A percentile compares a stretch with the other conserved stretches of the same genome.
phyloP scores from a whole-genome alignment of 2,888 invertebrate genomes.

The Metallyticus violacea region DNA sequence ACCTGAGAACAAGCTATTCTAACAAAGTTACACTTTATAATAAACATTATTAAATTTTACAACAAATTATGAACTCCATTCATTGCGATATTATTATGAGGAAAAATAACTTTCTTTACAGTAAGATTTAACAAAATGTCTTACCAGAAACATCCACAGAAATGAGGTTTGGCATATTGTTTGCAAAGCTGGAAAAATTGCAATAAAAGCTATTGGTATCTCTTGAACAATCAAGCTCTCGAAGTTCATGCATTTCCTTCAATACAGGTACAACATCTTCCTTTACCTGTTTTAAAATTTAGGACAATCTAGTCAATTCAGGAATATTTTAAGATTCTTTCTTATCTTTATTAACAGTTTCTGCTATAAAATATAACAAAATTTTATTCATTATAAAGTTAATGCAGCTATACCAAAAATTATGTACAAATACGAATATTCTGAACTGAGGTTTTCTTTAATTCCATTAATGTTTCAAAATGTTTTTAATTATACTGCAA shows the following conservation, averaged over 20 bases:
- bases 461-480: no score
- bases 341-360: background rate
- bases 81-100: no score
- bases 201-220: background rate
- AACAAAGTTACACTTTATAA: no score
- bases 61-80: no score
- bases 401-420: no score
- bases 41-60: no score
- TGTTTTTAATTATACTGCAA: no score
- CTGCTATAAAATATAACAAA: background rate
- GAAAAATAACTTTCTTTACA: no score
- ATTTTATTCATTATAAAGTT: no score
- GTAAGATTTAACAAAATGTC: background rate
- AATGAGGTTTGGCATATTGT: background rate
- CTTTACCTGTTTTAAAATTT: background rate
- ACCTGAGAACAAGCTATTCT: no score
- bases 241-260: background rate
- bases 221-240: background rate
- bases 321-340: background rate
- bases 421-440: no score
- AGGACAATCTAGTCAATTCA: background rate
- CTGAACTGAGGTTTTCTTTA: no score
- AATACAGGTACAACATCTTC: background rate
- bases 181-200: background rate
- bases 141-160: background rate